Percentiles rank a stretch among this genome's conserved stretches.
phyloP scores from a whole-genome alignment of 2,888 invertebrate genomes.

The Eupithecia subumbrata region DNA sequence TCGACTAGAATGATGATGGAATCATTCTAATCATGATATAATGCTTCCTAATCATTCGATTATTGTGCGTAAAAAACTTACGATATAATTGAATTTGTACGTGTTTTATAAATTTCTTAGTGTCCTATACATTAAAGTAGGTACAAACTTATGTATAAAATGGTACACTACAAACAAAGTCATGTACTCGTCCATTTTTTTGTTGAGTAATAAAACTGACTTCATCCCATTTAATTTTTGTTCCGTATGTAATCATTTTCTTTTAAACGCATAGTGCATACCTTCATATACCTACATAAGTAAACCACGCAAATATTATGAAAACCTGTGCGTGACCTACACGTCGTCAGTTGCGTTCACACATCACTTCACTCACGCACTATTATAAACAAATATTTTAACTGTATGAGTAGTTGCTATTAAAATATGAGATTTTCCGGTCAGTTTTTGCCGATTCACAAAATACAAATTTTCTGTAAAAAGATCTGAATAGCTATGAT shows the following conservation, averaged over 20 bases:
- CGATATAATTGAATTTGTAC: too few species aligned
- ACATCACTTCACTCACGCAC: conserved; percentile 11
- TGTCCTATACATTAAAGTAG: too few species aligned
- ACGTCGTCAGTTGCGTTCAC: not conserved
- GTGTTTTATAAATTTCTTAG: too few species aligned
- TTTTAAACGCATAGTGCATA: not conserved
- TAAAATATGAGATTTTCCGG: conserved; percentile 12
- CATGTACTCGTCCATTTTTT: too few species aligned
- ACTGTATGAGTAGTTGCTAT: not conserved
- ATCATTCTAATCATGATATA: not conserved
- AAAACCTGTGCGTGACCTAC: conserved; percentile 11
- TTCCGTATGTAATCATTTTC: not conserved
- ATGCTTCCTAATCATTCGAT: not conserved
- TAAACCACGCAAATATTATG: conserved; percentile 14
- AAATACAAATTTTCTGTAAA: not conserved
- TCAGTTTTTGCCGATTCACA: not conserved
- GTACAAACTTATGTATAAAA: too few species aligned
- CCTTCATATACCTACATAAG: not conserved
- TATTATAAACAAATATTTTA: not conserved
- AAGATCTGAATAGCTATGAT: too few species aligned
- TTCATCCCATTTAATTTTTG: not conserved
- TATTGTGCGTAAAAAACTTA: not conserved
- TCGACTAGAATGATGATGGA: not conserved
- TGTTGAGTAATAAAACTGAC: not conserved
- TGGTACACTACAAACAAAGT: too few species aligned